Base-by-base conservation (phyloP, 1,140 invertebrate genomes). In the Lordiphosa clarofinis region DNA sequence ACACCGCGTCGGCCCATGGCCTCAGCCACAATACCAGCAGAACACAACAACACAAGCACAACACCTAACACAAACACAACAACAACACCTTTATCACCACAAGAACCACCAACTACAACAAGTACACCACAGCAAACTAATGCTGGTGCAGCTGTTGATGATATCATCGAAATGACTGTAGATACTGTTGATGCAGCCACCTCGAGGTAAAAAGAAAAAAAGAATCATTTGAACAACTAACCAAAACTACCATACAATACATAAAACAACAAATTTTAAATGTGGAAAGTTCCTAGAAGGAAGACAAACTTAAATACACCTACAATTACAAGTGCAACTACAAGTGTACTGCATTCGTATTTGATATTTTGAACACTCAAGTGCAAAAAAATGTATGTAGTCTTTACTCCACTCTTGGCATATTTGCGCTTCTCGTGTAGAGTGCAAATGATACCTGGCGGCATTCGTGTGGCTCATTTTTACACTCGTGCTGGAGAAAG, bases 161-260 rank as follows among this genome's bases (percentile, higher is more conserved):
- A 87, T 48, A 79, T 75, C 76, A 73, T 84, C 63, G 86, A 79
- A 50, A 61, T 87, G 52, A 71, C 86, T 37, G 63, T 84, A 86
- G 86, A 88, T 73, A 88, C 87, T 24, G 86, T 88, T 65, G 86
- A 88, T 75, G 72, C 69, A 49, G 60, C 52, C 33, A 42, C 49
- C 59, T 64, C 69, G 87, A 88, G 86, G 86, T 88, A 88, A 88
- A 28, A 35, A 66, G 15, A 61, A 36, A 24, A 5, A 4, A 15
- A 10, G 28, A 47, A 37, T 37, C 36, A 39, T 35, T 9, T 11
- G n/a, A 13, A 33, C 28, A 12, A 36, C 12, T 33, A 35, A 31
- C 11, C 6, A 7, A 31, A 31, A 31, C 28, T 31, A 31, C 24
- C 8, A 8, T 8, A 8, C 28, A 31, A 31, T 31, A 1, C 28